These are phyloP conservation scores for Ceratosolen fusciceps DNA, from an alignment of 1,140 invertebrate species.

Conservation along the genomic window DNA sequence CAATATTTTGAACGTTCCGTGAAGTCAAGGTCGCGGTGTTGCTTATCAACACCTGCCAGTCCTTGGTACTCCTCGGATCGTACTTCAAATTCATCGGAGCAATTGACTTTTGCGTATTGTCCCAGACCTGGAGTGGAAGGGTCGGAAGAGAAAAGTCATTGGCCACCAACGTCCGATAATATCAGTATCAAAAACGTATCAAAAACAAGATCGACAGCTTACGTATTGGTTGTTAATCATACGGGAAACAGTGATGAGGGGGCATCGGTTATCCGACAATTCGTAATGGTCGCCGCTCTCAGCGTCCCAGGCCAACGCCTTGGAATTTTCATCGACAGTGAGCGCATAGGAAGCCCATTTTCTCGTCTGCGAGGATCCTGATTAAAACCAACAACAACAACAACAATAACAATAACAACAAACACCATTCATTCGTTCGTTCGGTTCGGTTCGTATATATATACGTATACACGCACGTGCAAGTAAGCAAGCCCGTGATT, in stretches of 20 bases:
- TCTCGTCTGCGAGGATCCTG: slow-evolving; percentile 64
- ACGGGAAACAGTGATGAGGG: slow-evolving; percentile 61
- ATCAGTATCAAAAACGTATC: slow-evolving; percentile 34
- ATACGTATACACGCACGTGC: too few relatives aligned
- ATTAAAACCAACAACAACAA: neutral
- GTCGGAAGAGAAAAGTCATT: neutral
- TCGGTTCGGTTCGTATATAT: too few relatives aligned
- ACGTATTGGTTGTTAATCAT: slow-evolving; percentile 66
- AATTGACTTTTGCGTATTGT: slow-evolving; percentile 63
- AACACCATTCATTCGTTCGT: too few relatives aligned
- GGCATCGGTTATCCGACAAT: slow-evolving; percentile 61
- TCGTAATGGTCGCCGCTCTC: slow-evolving; percentile 64
- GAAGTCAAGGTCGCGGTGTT: slow-evolving; percentile 45
- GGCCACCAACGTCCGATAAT: too few relatives aligned
- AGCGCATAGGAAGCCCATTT: slow-evolving; percentile 64
- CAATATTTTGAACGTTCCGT: slow-evolving; percentile 58
- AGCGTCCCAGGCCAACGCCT: slow-evolving; percentile 63
- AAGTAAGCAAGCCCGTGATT: too few relatives aligned
- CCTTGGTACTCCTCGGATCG: slow-evolving; percentile 60
- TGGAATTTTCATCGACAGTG: slow-evolving; percentile 57
- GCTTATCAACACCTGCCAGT: slow-evolving; percentile 62
- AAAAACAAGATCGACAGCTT: too few relatives aligned
- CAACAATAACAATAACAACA: too few relatives aligned
- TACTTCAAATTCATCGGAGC: slow-evolving; percentile 61
- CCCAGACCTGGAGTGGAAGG: slow-evolving; percentile 61